Evolutionary conservation across 1,140 invertebrate species (phyloP), one percentile per base, ranked within the genome.

Genomic region (Rhysida immarginata): DNA sequence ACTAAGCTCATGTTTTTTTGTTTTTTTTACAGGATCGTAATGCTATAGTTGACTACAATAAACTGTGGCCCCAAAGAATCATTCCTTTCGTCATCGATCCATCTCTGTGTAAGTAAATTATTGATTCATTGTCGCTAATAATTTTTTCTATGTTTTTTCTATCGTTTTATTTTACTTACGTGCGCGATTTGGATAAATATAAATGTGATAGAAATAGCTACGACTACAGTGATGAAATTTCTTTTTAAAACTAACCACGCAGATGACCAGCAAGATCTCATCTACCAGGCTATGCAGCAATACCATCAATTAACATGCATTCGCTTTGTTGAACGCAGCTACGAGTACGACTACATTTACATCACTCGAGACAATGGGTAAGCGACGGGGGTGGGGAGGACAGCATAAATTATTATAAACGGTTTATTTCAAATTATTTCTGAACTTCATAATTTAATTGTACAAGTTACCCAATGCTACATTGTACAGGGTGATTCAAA

Each of bases 291-390:
- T 16, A 59, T 65, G 55, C 54, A 60, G 14, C 61, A 63, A 44
- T 71, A 64, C 55, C 64, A 68, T 45, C 45, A 21, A 14, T 58
- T 66, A 42, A 71, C 71, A 2, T 75, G 74, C 54, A 63, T 75
- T 27, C 61, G 60, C 25, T 75, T 74, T 59, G 60, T 62, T 5
- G 65, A 65, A n/a, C 58, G 66, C 27, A 66, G 64, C 0, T 58
- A 61, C 14, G 60, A 72, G 55, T 57, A 44, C 27, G 68, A 73
- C 54, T 74, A 70, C 59, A 63, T 75, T 41, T 57, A 63, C 26
- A 60, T 73, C 3, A 44, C 58, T 13, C 67, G 65, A 59, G 65
- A 62, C 5, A 60, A 63, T 16, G 70, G 69, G 58, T 71, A 60
- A n/a, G 58, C n/a, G n/a, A n/a, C n/a, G n/a, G n/a, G n/a, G n/a